A percentile compares a stretch with the other conserved stretches of the same genome.
Evolutionary conservation across 2,888 invertebrate species (phyloP).

Genomic region (Nyleta sp.): DNA sequence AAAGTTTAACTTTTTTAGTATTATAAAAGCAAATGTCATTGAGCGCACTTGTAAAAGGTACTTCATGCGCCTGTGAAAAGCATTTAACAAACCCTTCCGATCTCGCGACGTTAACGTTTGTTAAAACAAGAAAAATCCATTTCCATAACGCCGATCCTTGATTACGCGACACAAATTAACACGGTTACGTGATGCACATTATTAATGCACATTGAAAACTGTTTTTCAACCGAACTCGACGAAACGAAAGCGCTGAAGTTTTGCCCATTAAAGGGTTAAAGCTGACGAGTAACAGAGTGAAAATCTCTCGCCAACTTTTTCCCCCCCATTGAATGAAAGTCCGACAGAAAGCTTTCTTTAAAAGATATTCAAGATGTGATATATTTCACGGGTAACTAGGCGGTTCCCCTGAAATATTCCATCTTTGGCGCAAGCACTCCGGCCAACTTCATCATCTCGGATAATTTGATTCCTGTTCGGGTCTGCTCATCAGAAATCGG

Average conservation of each 20-base stretch:
- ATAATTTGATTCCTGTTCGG: slow-evolving; percentile 44
- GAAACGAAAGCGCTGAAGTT: slow-evolving; percentile 29
- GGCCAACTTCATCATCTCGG: slow-evolving; percentile 45
- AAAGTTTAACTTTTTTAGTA: background rate
- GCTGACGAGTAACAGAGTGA: slow-evolving; percentile 38
- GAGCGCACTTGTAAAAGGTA: no score
- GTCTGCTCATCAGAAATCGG: slow-evolving; percentile 50
- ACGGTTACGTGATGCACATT: slow-evolving; percentile 15
- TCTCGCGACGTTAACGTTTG: no score
- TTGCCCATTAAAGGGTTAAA: slow-evolving; percentile 50
- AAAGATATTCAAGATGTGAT: slow-evolving; percentile 48
- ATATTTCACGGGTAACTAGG: slow-evolving; percentile 50
- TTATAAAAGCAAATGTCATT: no score
- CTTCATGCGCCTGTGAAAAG: no score
- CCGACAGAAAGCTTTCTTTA: slow-evolving; percentile 43
- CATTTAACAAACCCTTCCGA: no score
- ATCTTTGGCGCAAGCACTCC: slow-evolving; percentile 37
- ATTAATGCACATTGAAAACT: no score
- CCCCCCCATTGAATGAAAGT: slow-evolving; percentile 47
- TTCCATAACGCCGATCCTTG: background rate
- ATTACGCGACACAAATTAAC: slow-evolving; percentile 2
- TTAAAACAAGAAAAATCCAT: background rate
- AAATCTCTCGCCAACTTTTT: slow-evolving; percentile 47
- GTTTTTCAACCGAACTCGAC: slow-evolving; percentile 37
- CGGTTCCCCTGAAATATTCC: slow-evolving; percentile 42